These are phyloP conservation scores for Oreocharis arfaki DNA, from an alignment of 2,113 vertebrate genomes.

Conservation along the genomic window DNA sequence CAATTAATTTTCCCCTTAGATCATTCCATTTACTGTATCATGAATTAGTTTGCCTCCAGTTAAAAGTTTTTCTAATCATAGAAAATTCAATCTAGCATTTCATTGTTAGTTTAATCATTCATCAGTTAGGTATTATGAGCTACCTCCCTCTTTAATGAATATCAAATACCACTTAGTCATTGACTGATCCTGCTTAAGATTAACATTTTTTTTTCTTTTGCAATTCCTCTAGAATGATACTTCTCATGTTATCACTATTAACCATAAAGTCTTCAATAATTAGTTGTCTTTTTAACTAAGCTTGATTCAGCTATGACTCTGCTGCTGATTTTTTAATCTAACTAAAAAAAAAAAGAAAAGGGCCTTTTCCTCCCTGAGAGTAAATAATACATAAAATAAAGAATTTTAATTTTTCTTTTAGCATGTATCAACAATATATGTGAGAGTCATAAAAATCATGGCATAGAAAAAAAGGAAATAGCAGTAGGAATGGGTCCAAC, in stretches of 20 bases:
- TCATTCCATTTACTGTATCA: not conserved
- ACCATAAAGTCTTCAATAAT: constrained; percentile 9
- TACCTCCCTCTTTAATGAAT: constrained; percentile 32
- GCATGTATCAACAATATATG: not conserved
- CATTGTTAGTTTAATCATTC: constrained; percentile 35
- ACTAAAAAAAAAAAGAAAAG: not conserved
- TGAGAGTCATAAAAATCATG: not conserved
- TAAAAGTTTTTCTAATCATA: constrained; percentile 1
- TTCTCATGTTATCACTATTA: not conserved
- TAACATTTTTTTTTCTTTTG: not conserved
- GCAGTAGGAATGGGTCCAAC: not conserved
- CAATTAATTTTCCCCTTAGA: not conserved
- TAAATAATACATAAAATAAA: not conserved
- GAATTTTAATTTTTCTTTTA: not conserved
- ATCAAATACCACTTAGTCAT: constrained; percentile 1
- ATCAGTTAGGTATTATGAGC: constrained; percentile 19
- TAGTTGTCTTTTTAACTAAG: not conserved
- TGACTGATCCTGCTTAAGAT: not conserved
- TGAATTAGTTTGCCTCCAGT: not conserved
- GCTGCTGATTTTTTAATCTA: not conserved
- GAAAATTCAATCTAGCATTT: constrained; percentile 28
- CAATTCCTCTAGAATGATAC: not conserved
- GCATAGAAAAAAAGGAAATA: not conserved
- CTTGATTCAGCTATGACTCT: not conserved
- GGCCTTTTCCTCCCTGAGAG: not conserved